A percentile compares a stretch with the other conserved stretches of the same genome.
phyloP scores from a whole-genome alignment of 2,888 invertebrate genomes.

The Hydroisotoma schaefferi region DNA sequence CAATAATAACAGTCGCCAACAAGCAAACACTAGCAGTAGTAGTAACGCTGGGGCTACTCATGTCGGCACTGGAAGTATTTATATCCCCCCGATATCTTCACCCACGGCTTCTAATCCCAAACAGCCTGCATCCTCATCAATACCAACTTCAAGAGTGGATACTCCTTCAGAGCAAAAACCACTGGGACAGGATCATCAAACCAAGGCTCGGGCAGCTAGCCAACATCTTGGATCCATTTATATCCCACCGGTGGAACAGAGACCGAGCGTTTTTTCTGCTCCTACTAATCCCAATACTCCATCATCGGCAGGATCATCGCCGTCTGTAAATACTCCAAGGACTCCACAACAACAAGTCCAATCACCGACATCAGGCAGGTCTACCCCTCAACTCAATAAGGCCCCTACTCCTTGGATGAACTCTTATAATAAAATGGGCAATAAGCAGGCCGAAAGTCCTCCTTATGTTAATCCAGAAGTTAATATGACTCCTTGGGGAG shows the following conservation, averaged over 20 bases:
- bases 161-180: slow-evolving; percentile 31
- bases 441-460: slow-evolving; percentile 49
- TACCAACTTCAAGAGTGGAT: slow-evolving; percentile 3
- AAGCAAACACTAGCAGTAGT: no score
- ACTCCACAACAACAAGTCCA: slow-evolving; percentile 17
- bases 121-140: slow-evolving; percentile 11
- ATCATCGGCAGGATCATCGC: slow-evolving; percentile 13
- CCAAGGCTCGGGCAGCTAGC: slow-evolving; percentile 33
- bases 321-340: slow-evolving; percentile 6
- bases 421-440: slow-evolving; percentile 53
- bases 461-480: slow-evolving; percentile 38
- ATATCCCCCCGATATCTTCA: slow-evolving; percentile 30
- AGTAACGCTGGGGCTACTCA: slow-evolving; percentile 10
- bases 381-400: slow-evolving; percentile 54
- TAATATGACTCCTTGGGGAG: slow-evolving; percentile 39
- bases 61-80: slow-evolving; percentile 39
- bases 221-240: slow-evolving; percentile 50
- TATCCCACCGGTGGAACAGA: slow-evolving; percentile 49
- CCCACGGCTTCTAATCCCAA: slow-evolving; percentile 13
- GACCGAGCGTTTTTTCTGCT: no score
- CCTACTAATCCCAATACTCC: not conserved
- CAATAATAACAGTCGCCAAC: no score
- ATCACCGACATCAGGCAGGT: slow-evolving; percentile 19
- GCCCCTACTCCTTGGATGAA: slow-evolving; percentile 62
- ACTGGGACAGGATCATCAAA: slow-evolving; percentile 32